Evolutionary conservation across 2,888 invertebrate genomes (phyloP), one percentile per base, ranked within the genome.

Genomic region (Phania funesta): DNA sequence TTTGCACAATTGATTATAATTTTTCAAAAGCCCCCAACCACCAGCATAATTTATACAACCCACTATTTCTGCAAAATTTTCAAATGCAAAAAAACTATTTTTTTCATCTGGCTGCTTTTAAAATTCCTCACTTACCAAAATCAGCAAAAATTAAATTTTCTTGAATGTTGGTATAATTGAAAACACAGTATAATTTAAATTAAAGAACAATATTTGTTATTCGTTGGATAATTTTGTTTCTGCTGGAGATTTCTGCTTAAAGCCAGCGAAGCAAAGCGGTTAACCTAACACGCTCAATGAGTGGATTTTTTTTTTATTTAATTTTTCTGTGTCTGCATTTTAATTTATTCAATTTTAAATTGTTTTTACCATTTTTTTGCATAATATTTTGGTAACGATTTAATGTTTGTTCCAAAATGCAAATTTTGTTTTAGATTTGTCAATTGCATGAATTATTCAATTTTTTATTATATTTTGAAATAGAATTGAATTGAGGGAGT

Each of bases 1-100:
- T 81, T 76, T 73, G 54, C 13, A 73, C 35, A 48, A 62, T 62
- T 60, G 54, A 22, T 58, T 62, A 44, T 58, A 48, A 41, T 60
- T 50, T 60, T 67, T 48, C 35, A 32, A 35, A 32, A 44, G 24
- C n/a, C n/a, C n/a, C n/a, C n/a, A 67, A 52, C 4, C 18, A 20
- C 20, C 52, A 52, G 7, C 74, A 65, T 60, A 71, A 76, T 80
- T 76, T 76, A 67, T 76, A 65, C 80, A 80, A 67, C 80, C 80
- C 80, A 76, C 76, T 60, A 80, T 71, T 65, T 76, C 58, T 67
- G 9, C 22, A 16, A 5, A 1, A 26, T 46, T 58, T 46, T 20
- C 41, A n/a, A 56, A 56, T 62, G 32, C 41, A 62, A 50, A 20
- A 62, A 73, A 67, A 46, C n/a, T 54, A 18, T 29, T 76, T 71